Base-by-base conservation (phyloP, 2,888 invertebrate species). In the Dione vanillae region DNA sequence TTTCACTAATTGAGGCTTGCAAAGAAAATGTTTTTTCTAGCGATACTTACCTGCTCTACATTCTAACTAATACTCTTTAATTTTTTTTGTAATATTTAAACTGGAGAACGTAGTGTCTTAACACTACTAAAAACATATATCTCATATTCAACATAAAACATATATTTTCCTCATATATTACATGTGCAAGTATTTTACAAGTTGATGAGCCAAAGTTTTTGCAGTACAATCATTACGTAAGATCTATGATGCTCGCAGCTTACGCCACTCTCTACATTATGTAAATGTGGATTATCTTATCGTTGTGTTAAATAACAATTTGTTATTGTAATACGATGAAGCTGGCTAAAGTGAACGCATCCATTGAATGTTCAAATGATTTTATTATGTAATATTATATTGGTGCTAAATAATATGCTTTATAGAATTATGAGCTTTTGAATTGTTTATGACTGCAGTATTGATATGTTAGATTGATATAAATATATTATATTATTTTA, bases 251-350 rank as follows among this genome's bases (percentile, higher is more conserved):
- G 68, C 49, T 56, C 10, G 11, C 27, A 52, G 43, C 54, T 69
- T 69, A 54, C 68, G 68, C 68, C 68, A 69, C 52, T 35, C 58
- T 56, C 62, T 40, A 51, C 61, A 49, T 67, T 64, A 64, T 69
- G 68, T 45, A 64, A 69, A 69, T 69, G 62, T 69, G 68, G 68
- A 69, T 69, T 64, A 69, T 69, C 62, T 64, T 64, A 54, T 68
- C 68, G 43, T 47, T 56, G 62, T 47, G 68, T 69, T 69, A 69
- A 69, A 64, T 69, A 69, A 69, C 68, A 52, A 62, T 69, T 64
- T 56, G 68, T 54, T 69, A 54, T 69, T 54, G 45, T 56, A 64
- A 64, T 49, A 64, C 35, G 11, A 49, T 37, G 62, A 12, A n/a
- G 35, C 49, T 12, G 12, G 49, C 40, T 19, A 37, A 8, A 49